Base-by-base conservation (phyloP, 2,797 vertebrate species). In the Acanthurus tractus region DNA sequence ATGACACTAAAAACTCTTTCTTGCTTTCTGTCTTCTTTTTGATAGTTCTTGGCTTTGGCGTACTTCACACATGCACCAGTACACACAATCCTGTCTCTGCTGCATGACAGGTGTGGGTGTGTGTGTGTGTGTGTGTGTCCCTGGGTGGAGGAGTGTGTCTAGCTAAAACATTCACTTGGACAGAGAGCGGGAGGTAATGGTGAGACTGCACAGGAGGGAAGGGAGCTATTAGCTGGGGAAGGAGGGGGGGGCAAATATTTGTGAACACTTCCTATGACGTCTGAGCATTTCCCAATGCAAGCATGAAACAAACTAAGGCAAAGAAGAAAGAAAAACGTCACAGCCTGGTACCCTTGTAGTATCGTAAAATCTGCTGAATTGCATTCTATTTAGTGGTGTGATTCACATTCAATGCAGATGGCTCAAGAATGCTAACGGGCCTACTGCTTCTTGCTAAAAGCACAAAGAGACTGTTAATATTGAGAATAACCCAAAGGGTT, bases 211-310 rank as follows among this genome's bases (percentile, higher is more conserved):
- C 69, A 87, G 74, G 83, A 89, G 88, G 79, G 66, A 70, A 73
- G 55, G 67, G 79, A 81, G 78, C 67, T 54, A 22, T 84, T 76
- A 68, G 82, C 76, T 2, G 8, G 38, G 38, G 38, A 12, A 34
- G 38, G 9, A 54, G 64, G 72, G 74, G 81, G 90, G 86, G 91
- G 88, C 87, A 90, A 92, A 90, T 90, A 92, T 92, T 90, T 90
- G 85, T 83, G 0, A 82, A 87, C 75, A 75, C 82, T 88, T 91
- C 84, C 83, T 82, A 82, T 90, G 66, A 88, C 67, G 79, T 81
- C 72, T 46, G 64, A 80, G 62, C 59, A 71, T 90, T 91, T 87
- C 78, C 77, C 65, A 81, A 86, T 10, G 11, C 70, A 69, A 61
- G 63, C 40, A 74, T 67, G 29, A 58, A 85, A 63, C 62, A 81